Evolutionary conservation across 2,113 vertebrate species (phyloP).

Genomic region (Ochotona curzoniae): DNA sequence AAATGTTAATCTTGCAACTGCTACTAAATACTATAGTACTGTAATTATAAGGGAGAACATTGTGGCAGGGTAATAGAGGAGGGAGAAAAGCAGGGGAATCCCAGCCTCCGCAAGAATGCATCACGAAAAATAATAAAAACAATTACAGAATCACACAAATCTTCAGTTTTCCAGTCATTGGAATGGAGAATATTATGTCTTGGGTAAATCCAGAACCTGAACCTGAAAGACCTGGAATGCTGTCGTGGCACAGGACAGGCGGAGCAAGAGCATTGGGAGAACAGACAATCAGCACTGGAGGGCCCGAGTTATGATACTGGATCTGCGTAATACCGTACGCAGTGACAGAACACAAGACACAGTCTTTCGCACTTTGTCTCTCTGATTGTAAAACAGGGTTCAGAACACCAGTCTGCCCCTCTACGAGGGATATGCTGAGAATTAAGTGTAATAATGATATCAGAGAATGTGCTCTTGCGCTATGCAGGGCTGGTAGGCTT

Average conservation of each 20-base stretch:
- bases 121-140: too few species aligned
- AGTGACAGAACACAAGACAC: not conserved
- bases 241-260: not conserved
- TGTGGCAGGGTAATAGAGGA: too few species aligned
- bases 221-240: not conserved
- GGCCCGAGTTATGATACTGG: too few species aligned
- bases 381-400: not conserved
- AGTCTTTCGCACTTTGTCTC: not conserved
- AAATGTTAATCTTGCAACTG: too few species aligned
- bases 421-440: not conserved
- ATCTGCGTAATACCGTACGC: not conserved
- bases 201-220: not conserved
- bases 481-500: too few species aligned
- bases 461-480: not conserved
- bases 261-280: not conserved
- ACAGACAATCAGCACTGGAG: not conserved
- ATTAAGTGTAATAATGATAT: not conserved
- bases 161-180: not conserved
- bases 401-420: not conserved
- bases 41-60: too few species aligned
- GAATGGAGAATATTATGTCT: not conserved
- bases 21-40: too few species aligned
- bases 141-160: not conserved
- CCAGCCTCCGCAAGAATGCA: too few species aligned
- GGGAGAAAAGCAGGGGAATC: too few species aligned